Evolutionary conservation across 1,140 invertebrate genomes (phyloP), one percentile per base, ranked within the genome.

Genomic region (Teleopsis dalmanni): DNA sequence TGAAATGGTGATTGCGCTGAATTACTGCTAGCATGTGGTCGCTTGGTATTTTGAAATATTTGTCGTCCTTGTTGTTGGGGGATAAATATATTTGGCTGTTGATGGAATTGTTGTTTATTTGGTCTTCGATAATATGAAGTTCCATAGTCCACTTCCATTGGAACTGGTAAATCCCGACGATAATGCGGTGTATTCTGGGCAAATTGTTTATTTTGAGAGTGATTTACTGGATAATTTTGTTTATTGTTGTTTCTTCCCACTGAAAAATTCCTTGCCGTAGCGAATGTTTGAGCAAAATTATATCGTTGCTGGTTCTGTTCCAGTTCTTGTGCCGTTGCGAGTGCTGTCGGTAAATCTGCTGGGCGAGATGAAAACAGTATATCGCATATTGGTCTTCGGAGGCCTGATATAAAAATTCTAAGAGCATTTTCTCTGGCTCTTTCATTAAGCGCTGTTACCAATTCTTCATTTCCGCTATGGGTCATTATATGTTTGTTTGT

Each of bases 401-500:
- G 37, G 6, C 37, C 37, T 22, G 4, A 40, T 16, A 40, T 40
- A 19, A 40, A 40, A 5, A 40, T 19, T 21, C 37, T 21, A 13
- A 40, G 21, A 16, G 4, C 37, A 33, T 47, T 27, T 33, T 25
- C 23, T 29, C 50, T 47, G 33, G 46, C 46, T 35, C 47, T 49
- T 50, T 55, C 53, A 31, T 52, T 54, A 8, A 54, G 6, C 13
- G 41, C 19, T 7, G 14, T 25, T 8, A 47, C 51, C 18, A 49
- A 1, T 10, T 29, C 14, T 10, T 14, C 29, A 22, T 52, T 45
- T 14, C 47, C 16, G n/a, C 34, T 22, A 25, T 57, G 48, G 8
- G 52, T 52, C 52, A 54, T 52, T 31, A 45, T 57, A 7, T 47
- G 40, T 31, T 53, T 51, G 25, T 51, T 55, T 22, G 33, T 51